These are phyloP conservation scores for Eristalis pertinax DNA, from an alignment of 2,888 invertebrate species.

Conservation along the genomic window DNA sequence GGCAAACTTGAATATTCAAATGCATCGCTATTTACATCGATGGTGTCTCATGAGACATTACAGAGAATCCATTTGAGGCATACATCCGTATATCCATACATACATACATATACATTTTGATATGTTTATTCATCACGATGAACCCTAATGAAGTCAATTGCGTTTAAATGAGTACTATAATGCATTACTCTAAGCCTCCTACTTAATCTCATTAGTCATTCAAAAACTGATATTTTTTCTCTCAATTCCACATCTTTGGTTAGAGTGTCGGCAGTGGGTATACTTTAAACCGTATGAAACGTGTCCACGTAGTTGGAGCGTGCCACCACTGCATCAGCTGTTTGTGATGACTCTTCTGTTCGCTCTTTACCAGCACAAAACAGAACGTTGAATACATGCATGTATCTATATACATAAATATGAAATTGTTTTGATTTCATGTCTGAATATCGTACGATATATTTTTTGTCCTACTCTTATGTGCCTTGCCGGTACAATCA, in stretches of 20 bases:
- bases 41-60: background rate
- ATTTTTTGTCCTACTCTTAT: constrained; percentile 40
- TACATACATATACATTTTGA: background rate
- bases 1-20: constrained; percentile 33
- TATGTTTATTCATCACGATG: constrained; percentile 39
- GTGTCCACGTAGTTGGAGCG: constrained; percentile 56
- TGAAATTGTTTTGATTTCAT: background rate
- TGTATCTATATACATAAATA: background rate
- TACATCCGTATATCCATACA: background rate
- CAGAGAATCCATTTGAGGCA: constrained; percentile 24
- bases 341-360: constrained; percentile 28
- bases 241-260: constrained; percentile 27
- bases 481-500: constrained; percentile 22
- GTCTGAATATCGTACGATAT: constrained; percentile 44
- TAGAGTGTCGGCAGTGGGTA: constrained; percentile 1
- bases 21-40: constrained; percentile 6
- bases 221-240: background rate
- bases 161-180: background rate
- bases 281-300: constrained; percentile 19
- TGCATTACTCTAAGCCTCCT: background rate
- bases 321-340: constrained; percentile 56
- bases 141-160: constrained; percentile 23
- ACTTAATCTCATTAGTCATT: constrained; percentile 25
- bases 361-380: constrained; percentile 25
- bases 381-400: constrained; percentile 1